Base-by-base conservation (phyloP, 2,797 vertebrate genomes). In the Apogon talboti region DNA sequence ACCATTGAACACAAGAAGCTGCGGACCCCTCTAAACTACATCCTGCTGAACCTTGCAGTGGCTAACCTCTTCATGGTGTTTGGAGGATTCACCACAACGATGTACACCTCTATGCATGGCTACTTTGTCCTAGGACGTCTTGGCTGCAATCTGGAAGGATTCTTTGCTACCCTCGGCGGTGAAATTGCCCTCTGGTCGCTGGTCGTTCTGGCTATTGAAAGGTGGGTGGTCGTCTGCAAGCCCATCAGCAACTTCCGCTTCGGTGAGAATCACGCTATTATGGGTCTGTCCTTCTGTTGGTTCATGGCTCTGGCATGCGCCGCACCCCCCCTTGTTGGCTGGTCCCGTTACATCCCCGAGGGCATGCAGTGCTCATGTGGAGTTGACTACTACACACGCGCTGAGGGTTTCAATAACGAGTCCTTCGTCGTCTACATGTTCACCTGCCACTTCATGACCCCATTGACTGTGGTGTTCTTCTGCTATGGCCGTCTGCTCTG, bases 341-440 rank as follows among this genome's bases (percentile, higher is more conserved):
- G 97, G 98, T 99, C 98, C 79, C 96, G 97, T 90, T 99, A 95
- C 59, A 95, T 93, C 71, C 98, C 97, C 0, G 98, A 99, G 83
- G 97, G 98, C 73, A 95, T 99, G 97, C 98, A 99, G 86, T 98
- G 96, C 87, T 98, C 98, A 0, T 99, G 98, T 0, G 98, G 98
- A 82, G 85, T 98, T 0, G 98, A 99, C 93, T 99, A 99, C 69
- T 99, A 99, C 88, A 99, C 97, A 0, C 95, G 94, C 28, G 96
- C 94, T 24, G 95, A 95, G 0, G 96, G 97, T 37, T 71, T 96
- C 91, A 97, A 98, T 92, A 99, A 98, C 0, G 95, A 98, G 73
- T 96, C 96, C n/a, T 99, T 96, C 0, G 98, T 99, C 44, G 54
- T 99, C 93, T 99, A 99, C 92, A 99, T 99, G 98, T 99, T 99